Base-by-base conservation (phyloP, 2,888 invertebrate species). In the Ernsta delagoae region DNA sequence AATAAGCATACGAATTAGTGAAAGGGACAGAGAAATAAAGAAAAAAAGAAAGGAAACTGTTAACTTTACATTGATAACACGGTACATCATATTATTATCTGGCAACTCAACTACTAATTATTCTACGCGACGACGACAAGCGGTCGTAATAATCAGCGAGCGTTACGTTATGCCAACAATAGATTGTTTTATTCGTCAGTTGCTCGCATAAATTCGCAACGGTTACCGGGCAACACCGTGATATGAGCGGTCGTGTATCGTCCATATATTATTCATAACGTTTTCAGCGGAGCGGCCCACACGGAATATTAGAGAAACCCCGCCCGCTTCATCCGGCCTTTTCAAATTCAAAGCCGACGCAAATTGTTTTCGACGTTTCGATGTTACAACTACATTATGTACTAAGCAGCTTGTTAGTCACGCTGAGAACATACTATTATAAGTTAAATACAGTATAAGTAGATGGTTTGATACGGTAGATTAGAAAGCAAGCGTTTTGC, bases 251-350 rank as follows among this genome's bases (percentile, higher is more conserved):
- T 54, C 50, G 60, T 60, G 59, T 60, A 61, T 69, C 68, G 63
- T 45, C 53, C 60, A 61, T 70, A 70, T 70, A 70, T 70, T 70
- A 70, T 70, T 64, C 65, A 70, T 70, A 65, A 56, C 64, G 64
- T 70, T 70, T 70, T 65, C 91, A 89, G 80, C 82, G 82, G 78
- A 81, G 79, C 83, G 83, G 79, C 78, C 88, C 90, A 92, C 85
- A 92, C 89, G 87, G 92, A 92, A 92, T 92, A 90, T 92, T 90
- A 88, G 90, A 92, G 87, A 78, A 75, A 79, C 81, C 85, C 82
- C 83, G 77, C 80, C 76, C 77, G 82, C 83, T 85, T 86, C 82
- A 87, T 83, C 79, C 84, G 74, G 79, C 83, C 84, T 87, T 88
- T 85, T 83, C 84, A 83, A 87, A 89, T 88, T 83, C 86, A 87